Conservation (phyloP, 2,797 vertebrate species). For the Podarcis siculus region DNA sequence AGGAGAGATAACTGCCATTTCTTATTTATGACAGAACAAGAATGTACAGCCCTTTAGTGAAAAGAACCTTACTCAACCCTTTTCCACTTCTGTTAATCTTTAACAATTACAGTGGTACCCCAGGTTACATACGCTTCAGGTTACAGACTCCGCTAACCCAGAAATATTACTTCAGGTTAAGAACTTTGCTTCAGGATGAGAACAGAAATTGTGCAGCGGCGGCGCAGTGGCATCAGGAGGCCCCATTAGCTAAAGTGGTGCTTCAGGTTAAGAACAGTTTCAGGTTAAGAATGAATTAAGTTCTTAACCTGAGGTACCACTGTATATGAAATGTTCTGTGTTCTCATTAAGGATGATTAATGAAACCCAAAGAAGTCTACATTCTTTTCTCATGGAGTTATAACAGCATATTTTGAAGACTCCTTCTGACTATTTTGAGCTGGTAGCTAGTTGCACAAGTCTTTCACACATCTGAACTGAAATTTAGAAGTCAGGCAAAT, state of each 20-base stretch:
- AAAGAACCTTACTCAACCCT: constrained; percentile 14
- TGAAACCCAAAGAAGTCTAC: neutral
- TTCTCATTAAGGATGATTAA: constrained; percentile 5
- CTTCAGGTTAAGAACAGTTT: no score
- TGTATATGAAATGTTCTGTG: neutral
- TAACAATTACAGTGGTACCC: neutral
- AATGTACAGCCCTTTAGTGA: constrained; percentile 24
- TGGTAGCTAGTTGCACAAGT: neutral
- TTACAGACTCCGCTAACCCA: no score
- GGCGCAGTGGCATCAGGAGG: no score
- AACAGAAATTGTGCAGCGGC: no score
- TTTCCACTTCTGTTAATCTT: constrained; percentile 13
- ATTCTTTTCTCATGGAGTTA: neutral
- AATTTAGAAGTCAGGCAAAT: neutral
- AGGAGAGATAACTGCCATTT: constrained; percentile 10
- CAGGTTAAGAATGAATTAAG: no score
- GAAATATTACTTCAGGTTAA: no score
- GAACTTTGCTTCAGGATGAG: no score
- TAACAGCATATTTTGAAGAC: neutral
- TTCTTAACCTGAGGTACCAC: no score
- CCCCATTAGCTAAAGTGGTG: no score
- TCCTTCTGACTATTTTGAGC: neutral
- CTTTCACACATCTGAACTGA: neutral
- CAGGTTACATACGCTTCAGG: no score
- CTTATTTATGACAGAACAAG: constrained; percentile 39